These are phyloP conservation scores for Galerucella pusilla DNA, from an alignment of 2,888 invertebrate genomes.

Conservation along the genomic window DNA sequence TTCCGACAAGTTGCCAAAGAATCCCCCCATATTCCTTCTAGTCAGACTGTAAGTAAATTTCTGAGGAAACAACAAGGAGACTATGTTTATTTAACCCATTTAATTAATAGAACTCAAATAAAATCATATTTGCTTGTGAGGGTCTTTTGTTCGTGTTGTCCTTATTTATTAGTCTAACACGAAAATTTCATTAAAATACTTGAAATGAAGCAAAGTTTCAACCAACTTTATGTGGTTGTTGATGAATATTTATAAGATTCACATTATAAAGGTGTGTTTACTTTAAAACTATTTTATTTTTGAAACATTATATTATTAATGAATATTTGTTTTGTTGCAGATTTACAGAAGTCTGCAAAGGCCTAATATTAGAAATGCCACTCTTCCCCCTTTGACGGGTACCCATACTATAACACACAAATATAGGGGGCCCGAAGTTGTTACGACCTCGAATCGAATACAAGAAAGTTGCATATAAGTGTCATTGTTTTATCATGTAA, in stretches of 20 bases:
- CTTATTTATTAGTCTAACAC: background rate
- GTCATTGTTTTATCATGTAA: constrained; percentile 66
- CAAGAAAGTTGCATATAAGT: constrained; percentile 92
- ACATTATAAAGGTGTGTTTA: too few species aligned
- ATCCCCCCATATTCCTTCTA: constrained; percentile 59
- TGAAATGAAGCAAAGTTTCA: background rate
- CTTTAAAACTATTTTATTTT: too few species aligned
- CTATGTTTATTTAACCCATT: background rate
- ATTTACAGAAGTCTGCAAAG: constrained; percentile 79
- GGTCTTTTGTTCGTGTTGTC: background rate
- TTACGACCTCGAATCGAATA: constrained; percentile 87
- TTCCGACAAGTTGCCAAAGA: constrained; percentile 66
- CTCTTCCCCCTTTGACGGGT: constrained; percentile 64
- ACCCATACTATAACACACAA: constrained; percentile 84
- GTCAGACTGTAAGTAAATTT: constrained; percentile 60
- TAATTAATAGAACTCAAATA: background rate
- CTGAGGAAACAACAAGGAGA: background rate
- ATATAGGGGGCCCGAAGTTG: constrained; percentile 84
- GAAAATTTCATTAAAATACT: background rate
- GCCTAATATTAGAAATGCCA: constrained; percentile 63
- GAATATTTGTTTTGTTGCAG: constrained; percentile 67
- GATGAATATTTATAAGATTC: too few species aligned
- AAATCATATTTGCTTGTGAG: background rate
- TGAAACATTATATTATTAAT: background rate
- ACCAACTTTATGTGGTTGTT: too few species aligned